Evolutionary conservation across 2,113 vertebrate species (phyloP).

Genomic region (Aspidoscelis tigris): DNA sequence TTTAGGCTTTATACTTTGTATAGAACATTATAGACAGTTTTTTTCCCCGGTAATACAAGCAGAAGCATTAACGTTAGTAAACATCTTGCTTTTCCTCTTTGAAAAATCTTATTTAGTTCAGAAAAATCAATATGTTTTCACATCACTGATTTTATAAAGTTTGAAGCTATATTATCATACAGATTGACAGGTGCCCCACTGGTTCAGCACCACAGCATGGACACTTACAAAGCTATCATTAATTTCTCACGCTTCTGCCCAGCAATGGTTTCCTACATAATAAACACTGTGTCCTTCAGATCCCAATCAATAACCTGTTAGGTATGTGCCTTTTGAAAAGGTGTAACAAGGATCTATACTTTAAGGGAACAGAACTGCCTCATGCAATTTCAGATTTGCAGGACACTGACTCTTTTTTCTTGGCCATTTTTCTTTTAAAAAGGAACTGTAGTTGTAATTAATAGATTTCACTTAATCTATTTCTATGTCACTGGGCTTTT

Average conservation of each 20-base stretch:
- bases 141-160: constrained; percentile 80
- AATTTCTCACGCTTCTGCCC: constrained; percentile 76
- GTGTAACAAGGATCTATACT: constrained; percentile 67
- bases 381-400: constrained; percentile 55
- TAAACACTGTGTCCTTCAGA: constrained; percentile 77
- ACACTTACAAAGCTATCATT: constrained; percentile 78
- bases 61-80: constrained; percentile 66
- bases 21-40: constrained; percentile 41
- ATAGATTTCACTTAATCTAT: constrained; percentile 26
- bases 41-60: constrained; percentile 42
- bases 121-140: constrained; percentile 79
- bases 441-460: constrained; percentile 9
- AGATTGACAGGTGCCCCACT: constrained; percentile 81
- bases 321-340: constrained; percentile 68
- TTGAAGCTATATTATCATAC: constrained; percentile 82
- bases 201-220: constrained; percentile 75
- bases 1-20: constrained; percentile 18
- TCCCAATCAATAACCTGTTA: constrained; percentile 79
- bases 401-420: constrained; percentile 19
- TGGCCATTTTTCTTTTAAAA: neutral
- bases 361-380: constrained; percentile 54
- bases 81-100: constrained; percentile 66
- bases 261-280: constrained; percentile 73
- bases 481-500: neutral
- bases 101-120: constrained; percentile 69